These are phyloP conservation scores for Apodemus speciosus DNA, from an alignment of 2,113 vertebrate genomes.

Conservation along the genomic window DNA sequence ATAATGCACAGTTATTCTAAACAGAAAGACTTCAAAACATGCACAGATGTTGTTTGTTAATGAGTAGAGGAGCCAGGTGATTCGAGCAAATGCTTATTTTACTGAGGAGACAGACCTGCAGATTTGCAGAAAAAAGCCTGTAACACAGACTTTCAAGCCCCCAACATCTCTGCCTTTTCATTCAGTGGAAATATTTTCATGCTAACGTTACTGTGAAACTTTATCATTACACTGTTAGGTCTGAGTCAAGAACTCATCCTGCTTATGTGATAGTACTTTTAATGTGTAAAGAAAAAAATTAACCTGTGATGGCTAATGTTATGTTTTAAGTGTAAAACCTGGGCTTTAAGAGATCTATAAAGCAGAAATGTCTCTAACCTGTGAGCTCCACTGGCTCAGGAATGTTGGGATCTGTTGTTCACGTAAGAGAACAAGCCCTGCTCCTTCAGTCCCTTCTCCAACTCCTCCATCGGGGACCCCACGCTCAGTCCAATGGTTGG, in stretches of 20 bases:
- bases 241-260: conserved; percentile 17
- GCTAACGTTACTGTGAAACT: neutral
- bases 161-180: neutral
- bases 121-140: neutral
- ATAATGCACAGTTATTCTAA: conserved; percentile 18
- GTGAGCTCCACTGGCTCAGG: no score
- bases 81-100: conserved; percentile 16
- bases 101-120: neutral
- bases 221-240: conserved; percentile 16
- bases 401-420: neutral
- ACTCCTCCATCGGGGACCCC: no score
- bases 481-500: no score
- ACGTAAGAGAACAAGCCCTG: neutral
- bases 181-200: neutral
- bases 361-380: neutral
- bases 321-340: neutral
- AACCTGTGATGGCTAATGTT: neutral
- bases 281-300: neutral
- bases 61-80: neutral
- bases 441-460: no score
- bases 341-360: neutral
- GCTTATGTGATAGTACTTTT: neutral
- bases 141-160: no score
- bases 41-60: conserved; percentile 12
- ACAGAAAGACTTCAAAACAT: conserved; percentile 11